Base-by-base conservation (phyloP, 2,888 invertebrate species). In the Loripinus fragilis region DNA sequence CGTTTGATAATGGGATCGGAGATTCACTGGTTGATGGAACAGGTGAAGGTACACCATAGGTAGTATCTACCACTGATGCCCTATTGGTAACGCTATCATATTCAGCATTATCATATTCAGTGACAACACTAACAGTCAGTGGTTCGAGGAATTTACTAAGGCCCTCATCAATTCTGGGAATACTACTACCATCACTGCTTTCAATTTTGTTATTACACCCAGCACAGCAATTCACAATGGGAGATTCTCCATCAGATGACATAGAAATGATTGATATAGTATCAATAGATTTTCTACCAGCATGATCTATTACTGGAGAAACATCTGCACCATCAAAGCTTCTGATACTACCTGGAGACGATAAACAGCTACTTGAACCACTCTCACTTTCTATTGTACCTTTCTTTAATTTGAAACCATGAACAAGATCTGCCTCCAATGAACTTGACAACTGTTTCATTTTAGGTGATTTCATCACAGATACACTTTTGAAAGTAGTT, bases 241-340 rank as follows among this genome's bases (percentile, higher is more conserved):
- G 67, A 2, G 85, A 85, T 48, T 87, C 88, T 20, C 85, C 86
- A 67, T 89, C 89, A 7, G 88, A 90, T 0, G 86, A 86, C 25
- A 60, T 33, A 8, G 85, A 80, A 42, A 88, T 78, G 25, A 88
- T 65, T 48, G 81, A 88, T 23, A 88, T 52, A 23, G 72, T 71
- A 72, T 87, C 85, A n/a, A n/a, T n/a, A n/a, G n/a, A n/a, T n/a
- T n/a, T n/a, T n/a, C n/a, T n/a, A n/a, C n/a, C n/a, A n/a, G n/a
- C n/a, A n/a, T n/a, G n/a, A 75, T 88, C 88, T 23, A 73, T 30
- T 2, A 69, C 35, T 25, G 12, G 15, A 52, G 35, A 35, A 12
- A 8, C 1, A 0, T 20, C 15, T 30, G 0, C 48, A 17, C 52
- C 48, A 70, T 38, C 38, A n/a, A n/a, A 28, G 33, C 28, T 41